phyloP scores from a whole-genome alignment of 2,888 invertebrate species.

The Dascillus cervinus region DNA sequence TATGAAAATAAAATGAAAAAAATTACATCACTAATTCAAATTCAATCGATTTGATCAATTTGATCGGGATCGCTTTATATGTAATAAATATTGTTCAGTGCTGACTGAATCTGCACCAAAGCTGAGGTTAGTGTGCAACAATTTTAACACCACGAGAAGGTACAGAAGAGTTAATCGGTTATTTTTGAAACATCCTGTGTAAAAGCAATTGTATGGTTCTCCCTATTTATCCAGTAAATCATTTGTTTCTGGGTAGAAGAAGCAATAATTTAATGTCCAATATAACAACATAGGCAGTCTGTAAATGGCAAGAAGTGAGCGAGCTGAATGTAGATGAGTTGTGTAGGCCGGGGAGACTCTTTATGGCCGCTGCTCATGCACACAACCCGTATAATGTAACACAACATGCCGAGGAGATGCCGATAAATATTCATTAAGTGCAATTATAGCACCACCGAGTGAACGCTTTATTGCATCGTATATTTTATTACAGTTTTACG shows the following conservation, averaged over 20 bases:
- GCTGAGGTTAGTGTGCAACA: too few species aligned
- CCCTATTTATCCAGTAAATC: too few species aligned
- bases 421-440: conserved; percentile 45
- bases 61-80: too few species aligned
- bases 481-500: conserved; percentile 43
- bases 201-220: too few species aligned
- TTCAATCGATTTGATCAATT: too few species aligned
- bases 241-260: conserved; percentile 33
- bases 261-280: conserved; percentile 36
- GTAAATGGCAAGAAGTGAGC: conserved; percentile 38
- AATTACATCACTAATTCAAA: too few species aligned
- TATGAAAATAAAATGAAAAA: too few species aligned
- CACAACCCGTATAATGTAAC: conserved; percentile 33
- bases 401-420: conserved; percentile 36
- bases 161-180: too few species aligned
- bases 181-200: too few species aligned
- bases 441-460: conserved; percentile 43
- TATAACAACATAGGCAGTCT: conserved; percentile 36
- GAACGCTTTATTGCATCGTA: conserved; percentile 43
- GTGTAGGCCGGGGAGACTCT: conserved; percentile 36
- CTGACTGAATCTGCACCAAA: too few species aligned
- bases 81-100: too few species aligned
- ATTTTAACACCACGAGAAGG: too few species aligned
- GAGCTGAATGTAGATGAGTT: conserved; percentile 41
- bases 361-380: conserved; percentile 37